Conservation (phyloP, 2,888 invertebrate genomes). For the Sinhomidia bicolor region DNA sequence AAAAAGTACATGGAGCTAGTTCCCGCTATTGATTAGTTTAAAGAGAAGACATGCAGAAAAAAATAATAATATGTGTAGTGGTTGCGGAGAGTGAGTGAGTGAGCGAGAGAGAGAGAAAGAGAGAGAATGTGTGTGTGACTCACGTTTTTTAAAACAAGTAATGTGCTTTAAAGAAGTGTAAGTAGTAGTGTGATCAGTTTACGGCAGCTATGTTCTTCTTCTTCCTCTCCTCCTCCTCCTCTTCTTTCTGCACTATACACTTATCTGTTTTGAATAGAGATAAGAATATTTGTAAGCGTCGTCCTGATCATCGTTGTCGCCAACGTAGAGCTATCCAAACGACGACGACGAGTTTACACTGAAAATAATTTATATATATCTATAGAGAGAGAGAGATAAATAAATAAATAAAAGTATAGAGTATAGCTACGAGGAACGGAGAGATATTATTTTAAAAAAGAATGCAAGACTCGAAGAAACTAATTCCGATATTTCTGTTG, state of each 20-base stretch:
- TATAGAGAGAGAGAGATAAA: too few relatives aligned
- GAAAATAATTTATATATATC: too few relatives aligned
- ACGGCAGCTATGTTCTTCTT: too few relatives aligned
- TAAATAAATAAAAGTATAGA: too few relatives aligned
- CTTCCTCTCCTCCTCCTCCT: slow-evolving; percentile 31
- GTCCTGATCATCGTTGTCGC: neutral
- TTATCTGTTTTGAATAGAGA: slow-evolving; percentile 36
- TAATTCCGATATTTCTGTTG: slow-evolving; percentile 63
- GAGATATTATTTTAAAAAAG: neutral
- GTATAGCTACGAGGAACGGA: neutral
- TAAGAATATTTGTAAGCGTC: neutral
- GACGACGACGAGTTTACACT: too few relatives aligned
- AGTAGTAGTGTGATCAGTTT: slow-evolving; percentile 35
- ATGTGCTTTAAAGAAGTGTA: slow-evolving; percentile 29
- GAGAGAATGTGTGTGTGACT: slow-evolving; percentile 43
- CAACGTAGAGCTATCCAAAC: slow-evolving; percentile 5
- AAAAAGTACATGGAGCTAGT: slow-evolving; percentile 70
- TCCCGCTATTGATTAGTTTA: slow-evolving; percentile 73
- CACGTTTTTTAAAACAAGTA: slow-evolving; percentile 38
- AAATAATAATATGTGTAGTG: neutral
- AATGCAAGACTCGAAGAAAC: slow-evolving; percentile 68
- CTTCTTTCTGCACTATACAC: neutral
- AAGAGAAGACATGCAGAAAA: slow-evolving; percentile 34
- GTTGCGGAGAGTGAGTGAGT: too few relatives aligned
- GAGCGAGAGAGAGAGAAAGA: neutral